Base-by-base conservation (phyloP, 2,888 invertebrate genomes). In the Cantharis rustica region DNA sequence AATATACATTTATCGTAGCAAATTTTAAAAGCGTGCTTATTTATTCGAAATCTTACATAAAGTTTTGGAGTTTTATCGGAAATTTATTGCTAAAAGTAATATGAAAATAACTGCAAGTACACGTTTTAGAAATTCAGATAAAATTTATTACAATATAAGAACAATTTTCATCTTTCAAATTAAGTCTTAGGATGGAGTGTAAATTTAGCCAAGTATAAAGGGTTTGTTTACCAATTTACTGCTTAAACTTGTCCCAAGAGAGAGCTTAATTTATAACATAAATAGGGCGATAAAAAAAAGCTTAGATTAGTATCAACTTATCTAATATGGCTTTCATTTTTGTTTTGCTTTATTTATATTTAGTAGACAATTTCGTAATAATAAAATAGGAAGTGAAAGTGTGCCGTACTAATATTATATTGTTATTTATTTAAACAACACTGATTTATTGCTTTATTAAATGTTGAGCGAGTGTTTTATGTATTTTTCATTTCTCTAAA, bases 121-220 rank as follows among this genome's bases (percentile, higher is more conserved):
- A 73, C 47, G 47, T 68, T 73, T 68, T 16, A 17, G 47, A 61
- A 73, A 69, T 68, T 73, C 61, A 16, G 73, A 23, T 26, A 23
- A 23, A 73, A 74, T 70, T 69, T 74, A 74, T 74, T 70, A 64
- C 69, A 47, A 74, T 69, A 74, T 74, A 74, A 74, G 70, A 70
- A 15, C 74, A 69, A 74, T 74, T 74, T 74, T 74, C 74, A 69
- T 74, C 70, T 31, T 74, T 74, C 74, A 74, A 74, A 70, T 70
- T 74, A 70, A 74, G 74, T 69, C 70, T 61, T 63, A 69, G 74
- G 69, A 70, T 69, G 69, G 69, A 74, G 69, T 69, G 74, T 74
- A 74, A 74, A 74, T 74, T 69, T 69, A 64, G 15, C 64, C 69
- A 64, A 73, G 47, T 69, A 74, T 74, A 74, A 70, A 66, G 64